These are phyloP conservation scores for Gorsachius goisagi DNA, from an alignment of 2,113 vertebrate genomes.

Conservation along the genomic window DNA sequence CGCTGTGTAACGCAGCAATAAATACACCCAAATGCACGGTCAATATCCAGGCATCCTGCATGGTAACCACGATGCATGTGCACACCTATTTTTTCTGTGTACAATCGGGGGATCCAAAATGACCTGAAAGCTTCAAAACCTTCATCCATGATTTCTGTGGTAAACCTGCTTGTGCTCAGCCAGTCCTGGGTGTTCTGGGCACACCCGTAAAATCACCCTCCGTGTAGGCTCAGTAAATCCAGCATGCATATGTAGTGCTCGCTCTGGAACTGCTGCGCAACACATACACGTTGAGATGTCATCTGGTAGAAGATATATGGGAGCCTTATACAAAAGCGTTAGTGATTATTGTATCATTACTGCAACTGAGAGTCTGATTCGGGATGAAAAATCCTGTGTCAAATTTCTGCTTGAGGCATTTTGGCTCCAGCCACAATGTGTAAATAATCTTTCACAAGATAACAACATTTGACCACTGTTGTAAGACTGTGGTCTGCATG, in stretches of 20 bases:
- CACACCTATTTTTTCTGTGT: not conserved
- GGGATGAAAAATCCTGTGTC: not conserved
- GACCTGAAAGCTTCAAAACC: not conserved
- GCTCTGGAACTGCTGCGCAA: not conserved
- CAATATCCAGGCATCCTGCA: not conserved
- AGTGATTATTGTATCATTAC: not conserved
- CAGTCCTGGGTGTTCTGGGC: not conserved
- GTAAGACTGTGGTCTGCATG: not conserved
- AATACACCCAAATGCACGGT: accelerated
- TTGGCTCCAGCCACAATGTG: not conserved
- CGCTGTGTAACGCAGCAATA: not conserved
- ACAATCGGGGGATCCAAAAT: not conserved
- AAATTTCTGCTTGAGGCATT: not conserved
- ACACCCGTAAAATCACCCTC: not conserved
- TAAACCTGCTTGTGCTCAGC: not conserved
- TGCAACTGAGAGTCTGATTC: not conserved
- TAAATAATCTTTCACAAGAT: not conserved
- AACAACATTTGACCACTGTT: not conserved
- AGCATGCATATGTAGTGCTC: accelerated
- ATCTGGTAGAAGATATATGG: not conserved
- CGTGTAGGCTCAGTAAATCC: not conserved
- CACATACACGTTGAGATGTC: accelerated
- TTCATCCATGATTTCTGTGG: not conserved
- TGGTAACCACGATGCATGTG: accelerated
- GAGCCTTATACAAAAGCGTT: not conserved